Percentiles rank a stretch among this genome's conserved stretches.
Conservation (phyloP, 2,888 invertebrate species). For the Pandemis corylana region DNA sequence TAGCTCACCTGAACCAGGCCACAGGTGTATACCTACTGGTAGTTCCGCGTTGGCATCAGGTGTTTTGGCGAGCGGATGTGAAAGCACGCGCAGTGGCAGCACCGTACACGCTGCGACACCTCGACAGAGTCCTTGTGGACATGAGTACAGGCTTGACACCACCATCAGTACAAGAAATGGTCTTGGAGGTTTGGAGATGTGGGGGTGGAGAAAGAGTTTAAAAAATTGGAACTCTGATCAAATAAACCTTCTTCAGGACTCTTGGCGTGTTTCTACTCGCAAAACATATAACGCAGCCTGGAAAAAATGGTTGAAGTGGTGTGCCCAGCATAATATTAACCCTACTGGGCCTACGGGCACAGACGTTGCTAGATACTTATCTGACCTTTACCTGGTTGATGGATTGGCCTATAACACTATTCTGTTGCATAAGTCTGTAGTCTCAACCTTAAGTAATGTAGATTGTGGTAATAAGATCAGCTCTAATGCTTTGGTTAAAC, state of each 20-base stretch:
- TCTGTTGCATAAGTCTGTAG: not conserved
- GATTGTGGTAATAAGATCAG: not conserved
- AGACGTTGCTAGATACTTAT: not conserved
- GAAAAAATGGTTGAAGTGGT: conserved; percentile 41
- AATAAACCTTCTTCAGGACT: too few relatives aligned
- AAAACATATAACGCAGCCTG: too few relatives aligned
- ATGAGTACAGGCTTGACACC: conserved; percentile 41
- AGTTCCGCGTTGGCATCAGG: conserved; percentile 25
- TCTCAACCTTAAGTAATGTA: not conserved
- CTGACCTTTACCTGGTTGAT: not conserved
- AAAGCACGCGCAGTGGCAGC: not conserved
- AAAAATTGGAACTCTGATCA: conserved; percentile 14
- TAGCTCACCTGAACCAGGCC: conserved; percentile 36
- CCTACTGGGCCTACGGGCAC: not conserved
- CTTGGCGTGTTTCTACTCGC: too few relatives aligned
- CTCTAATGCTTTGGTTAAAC: not conserved
- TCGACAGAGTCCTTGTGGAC: conserved; percentile 28
- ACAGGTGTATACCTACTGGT: conserved; percentile 30
- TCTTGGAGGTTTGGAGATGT: conserved; percentile 45
- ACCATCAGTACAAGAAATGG: conserved; percentile 43
- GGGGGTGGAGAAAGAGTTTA: too few relatives aligned
- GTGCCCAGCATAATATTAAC: conserved; percentile 1
- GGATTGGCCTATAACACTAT: not conserved
- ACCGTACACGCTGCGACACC: conserved; percentile 16
- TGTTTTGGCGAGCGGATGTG: conserved; percentile 16